Evolutionary conservation across 2,113 vertebrate species (phyloP).

Genomic region (Corvus hawaiiensis): DNA sequence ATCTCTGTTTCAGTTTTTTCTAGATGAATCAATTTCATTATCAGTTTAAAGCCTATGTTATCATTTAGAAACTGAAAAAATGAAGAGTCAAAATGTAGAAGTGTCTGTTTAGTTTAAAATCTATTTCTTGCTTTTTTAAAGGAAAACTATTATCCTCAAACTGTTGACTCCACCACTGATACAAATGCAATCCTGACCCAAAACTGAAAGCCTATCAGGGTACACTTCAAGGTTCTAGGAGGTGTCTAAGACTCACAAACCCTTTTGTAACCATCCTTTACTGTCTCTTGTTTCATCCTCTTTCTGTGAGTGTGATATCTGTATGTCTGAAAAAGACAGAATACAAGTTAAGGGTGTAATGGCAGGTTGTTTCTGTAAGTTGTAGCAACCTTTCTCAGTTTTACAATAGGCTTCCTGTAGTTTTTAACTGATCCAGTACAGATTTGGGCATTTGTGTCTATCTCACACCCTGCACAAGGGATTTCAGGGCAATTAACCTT

Average conservation of each 20-base stretch:
- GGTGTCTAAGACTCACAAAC: background rate
- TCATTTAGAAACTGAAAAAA: background rate
- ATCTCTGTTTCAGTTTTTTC: background rate
- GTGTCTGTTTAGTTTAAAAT: background rate
- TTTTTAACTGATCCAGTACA: background rate
- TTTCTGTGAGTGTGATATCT: background rate
- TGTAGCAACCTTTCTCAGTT: background rate
- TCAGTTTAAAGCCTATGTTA: background rate
- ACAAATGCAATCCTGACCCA: background rate
- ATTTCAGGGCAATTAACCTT: background rate
- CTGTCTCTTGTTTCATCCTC: background rate
- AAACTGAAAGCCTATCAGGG: background rate
- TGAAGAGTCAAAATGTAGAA: background rate
- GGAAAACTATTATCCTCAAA: background rate
- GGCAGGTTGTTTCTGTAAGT: background rate
- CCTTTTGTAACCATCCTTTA: background rate
- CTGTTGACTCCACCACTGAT: background rate
- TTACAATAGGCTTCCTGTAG: background rate
- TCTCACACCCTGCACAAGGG: background rate
- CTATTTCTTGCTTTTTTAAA: background rate
- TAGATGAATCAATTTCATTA: background rate
- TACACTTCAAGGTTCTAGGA: background rate
- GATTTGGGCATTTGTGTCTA: background rate
- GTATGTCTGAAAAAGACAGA: background rate
- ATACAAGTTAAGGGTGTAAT: rapidly evolving